phyloP scores from a whole-genome alignment of 2,888 invertebrate species.

The Phengaris arion region DNA sequence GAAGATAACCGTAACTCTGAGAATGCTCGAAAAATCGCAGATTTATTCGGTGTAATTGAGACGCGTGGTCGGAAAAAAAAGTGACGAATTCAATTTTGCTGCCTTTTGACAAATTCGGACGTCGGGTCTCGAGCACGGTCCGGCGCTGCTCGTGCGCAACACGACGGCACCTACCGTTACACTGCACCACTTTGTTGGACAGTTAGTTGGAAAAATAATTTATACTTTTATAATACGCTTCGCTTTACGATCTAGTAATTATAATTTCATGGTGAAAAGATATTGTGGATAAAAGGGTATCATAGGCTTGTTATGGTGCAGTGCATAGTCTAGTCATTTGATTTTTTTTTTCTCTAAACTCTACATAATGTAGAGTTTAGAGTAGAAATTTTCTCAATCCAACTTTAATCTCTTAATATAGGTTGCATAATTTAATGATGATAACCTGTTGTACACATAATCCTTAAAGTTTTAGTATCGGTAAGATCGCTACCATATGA shows the following conservation, averaged over 20 bases:
- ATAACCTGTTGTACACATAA: no score
- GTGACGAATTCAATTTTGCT: slow-evolving; percentile 57
- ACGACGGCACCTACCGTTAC: slow-evolving; percentile 61
- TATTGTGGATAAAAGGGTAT: neutral
- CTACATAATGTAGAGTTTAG: no score
- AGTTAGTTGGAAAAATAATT: slow-evolving; percentile 50
- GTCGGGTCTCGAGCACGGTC: slow-evolving; percentile 45
- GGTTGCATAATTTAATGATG: no score
- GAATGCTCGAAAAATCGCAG: slow-evolving; percentile 42
- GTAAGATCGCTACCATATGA: slow-evolving; percentile 43
- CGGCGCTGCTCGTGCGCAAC: slow-evolving; percentile 57
- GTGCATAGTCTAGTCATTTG: no score
- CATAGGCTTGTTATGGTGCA: neutral
- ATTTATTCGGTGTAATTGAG: slow-evolving; percentile 41
- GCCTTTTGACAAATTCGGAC: slow-evolving; percentile 52
- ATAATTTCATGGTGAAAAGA: neutral
- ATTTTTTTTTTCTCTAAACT: no score
- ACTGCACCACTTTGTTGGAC: slow-evolving; percentile 62
- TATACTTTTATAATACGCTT: slow-evolving; percentile 32
- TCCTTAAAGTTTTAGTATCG: neutral
- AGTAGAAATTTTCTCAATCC: no score
- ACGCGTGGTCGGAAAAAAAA: slow-evolving; percentile 46
- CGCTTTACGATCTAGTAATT: slow-evolving; percentile 20
- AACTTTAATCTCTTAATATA: no score
- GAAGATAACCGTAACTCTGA: slow-evolving; percentile 45